phyloP scores from a whole-genome alignment of 2,797 vertebrate species.

The Toxotes lorentzi region DNA sequence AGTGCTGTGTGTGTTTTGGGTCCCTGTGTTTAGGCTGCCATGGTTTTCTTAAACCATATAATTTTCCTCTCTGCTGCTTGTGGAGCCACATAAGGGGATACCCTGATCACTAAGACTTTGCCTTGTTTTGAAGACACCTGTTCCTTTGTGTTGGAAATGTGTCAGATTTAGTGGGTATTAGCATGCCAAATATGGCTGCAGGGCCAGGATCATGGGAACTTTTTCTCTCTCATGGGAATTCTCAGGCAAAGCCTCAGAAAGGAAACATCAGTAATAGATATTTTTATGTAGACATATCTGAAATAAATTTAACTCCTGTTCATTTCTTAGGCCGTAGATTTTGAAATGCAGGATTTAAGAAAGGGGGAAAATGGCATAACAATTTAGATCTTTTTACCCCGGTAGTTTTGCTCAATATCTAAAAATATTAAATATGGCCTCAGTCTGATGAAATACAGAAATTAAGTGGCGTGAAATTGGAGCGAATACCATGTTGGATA shows the following conservation, averaged over 20 bases:
- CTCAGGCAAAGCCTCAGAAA: constrained; percentile 26
- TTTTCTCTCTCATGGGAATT: constrained; percentile 67
- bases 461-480: not conserved
- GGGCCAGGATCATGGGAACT: constrained; percentile 72
- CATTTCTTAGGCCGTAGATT: constrained; percentile 9
- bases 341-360: constrained; percentile 18
- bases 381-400: not conserved
- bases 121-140: constrained; percentile 80
- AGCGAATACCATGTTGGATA: not conserved
- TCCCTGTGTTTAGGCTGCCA: constrained; percentile 76
- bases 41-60: constrained; percentile 77
- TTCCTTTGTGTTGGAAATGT: constrained; percentile 71
- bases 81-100: constrained; percentile 59
- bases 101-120: constrained; percentile 59
- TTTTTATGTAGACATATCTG: constrained; percentile 39
- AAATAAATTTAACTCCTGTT: not conserved
- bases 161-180: constrained; percentile 72
- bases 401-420: not conserved
- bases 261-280: constrained; percentile 35
- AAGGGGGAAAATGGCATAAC: not conserved
- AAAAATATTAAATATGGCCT: constrained; percentile 16
- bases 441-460: constrained; percentile 18
- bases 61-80: constrained; percentile 70
- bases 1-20: constrained; percentile 59
- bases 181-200: constrained; percentile 65